These are phyloP conservation scores for Habropoda laboriosa DNA, from an alignment of 1,140 invertebrate genomes.

Conservation along the genomic window DNA sequence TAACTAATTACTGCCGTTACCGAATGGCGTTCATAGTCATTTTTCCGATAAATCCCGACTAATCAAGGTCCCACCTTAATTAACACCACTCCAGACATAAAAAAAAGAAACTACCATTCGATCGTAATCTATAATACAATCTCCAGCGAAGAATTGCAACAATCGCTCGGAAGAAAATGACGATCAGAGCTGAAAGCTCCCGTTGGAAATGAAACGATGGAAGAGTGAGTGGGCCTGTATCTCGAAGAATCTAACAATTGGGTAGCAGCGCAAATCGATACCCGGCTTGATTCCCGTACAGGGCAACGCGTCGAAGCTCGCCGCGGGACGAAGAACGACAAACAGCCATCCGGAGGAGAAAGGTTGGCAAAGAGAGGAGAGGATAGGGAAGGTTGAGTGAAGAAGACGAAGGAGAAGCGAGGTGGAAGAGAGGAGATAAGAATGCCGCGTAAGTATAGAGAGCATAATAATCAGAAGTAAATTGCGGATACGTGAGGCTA, in stretches of 20 bases:
- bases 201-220: not conserved
- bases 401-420: constrained; percentile 17
- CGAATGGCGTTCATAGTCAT: too few relatives aligned
- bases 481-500: constrained; percentile 82
- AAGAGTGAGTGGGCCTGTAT: not conserved
- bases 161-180: too few relatives aligned
- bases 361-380: constrained; percentile 23
- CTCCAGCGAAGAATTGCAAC: too few relatives aligned
- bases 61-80: too few relatives aligned
- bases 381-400: too few relatives aligned
- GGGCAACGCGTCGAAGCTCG: not conserved
- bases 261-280: constrained; percentile 56
- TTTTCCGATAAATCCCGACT: too few relatives aligned
- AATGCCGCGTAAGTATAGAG: constrained; percentile 77
- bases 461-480: constrained; percentile 81
- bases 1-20: too few relatives aligned
- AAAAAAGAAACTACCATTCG: too few relatives aligned
- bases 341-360: too few relatives aligned
- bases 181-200: too few relatives aligned
- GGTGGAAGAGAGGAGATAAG: constrained; percentile 63
- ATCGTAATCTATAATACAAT: too few relatives aligned
- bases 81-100: too few relatives aligned
- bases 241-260: constrained; percentile 46
- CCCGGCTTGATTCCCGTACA: constrained; percentile 41
- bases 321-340: not conserved